A percentile compares a stretch with the other conserved stretches of the same genome.
phyloP scores from a whole-genome alignment of 2,797 vertebrate genomes.

The Merluccius polli region DNA sequence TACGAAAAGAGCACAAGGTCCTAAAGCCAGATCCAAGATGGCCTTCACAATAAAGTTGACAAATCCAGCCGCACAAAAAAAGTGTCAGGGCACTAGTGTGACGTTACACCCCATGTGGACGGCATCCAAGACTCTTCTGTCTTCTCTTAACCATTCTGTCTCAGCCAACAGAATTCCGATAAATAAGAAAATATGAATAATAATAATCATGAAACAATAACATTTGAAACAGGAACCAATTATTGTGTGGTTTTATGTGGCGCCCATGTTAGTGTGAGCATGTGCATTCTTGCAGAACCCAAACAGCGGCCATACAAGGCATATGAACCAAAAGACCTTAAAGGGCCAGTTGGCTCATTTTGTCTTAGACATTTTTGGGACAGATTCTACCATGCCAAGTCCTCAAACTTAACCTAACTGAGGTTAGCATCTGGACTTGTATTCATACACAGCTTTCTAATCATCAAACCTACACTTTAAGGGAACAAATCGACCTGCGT shows the following conservation, averaged over 20 bases:
- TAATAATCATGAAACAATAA: neutral
- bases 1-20: slow-evolving; percentile 51
- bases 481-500: neutral
- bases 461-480: neutral
- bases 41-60: slow-evolving; percentile 37
- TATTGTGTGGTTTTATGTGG: neutral
- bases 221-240: neutral
- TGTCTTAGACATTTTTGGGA: neutral
- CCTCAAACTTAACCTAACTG: neutral
- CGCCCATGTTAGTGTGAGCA: neutral
- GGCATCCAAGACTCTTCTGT: slow-evolving; percentile 35
- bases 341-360: neutral
- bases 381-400: neutral
- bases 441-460: neutral
- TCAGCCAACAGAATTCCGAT: slow-evolving; percentile 27
- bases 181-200: slow-evolving; percentile 26
- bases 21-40: slow-evolving; percentile 38
- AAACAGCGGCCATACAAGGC: slow-evolving; percentile 5
- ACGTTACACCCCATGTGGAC: slow-evolving; percentile 33
- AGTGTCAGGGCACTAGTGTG: slow-evolving; percentile 48
- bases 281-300: neutral
- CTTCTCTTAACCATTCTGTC: slow-evolving; percentile 31
- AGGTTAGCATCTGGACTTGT: neutral
- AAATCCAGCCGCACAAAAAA: slow-evolving; percentile 39
- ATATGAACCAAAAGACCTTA: slow-evolving; percentile 17